A percentile compares a stretch with the other conserved stretches of the same genome.
These are phyloP conservation scores for Ophthalmolycus amberensis DNA, from an alignment of 2,113 vertebrate genomes.

Conservation along the genomic window DNA sequence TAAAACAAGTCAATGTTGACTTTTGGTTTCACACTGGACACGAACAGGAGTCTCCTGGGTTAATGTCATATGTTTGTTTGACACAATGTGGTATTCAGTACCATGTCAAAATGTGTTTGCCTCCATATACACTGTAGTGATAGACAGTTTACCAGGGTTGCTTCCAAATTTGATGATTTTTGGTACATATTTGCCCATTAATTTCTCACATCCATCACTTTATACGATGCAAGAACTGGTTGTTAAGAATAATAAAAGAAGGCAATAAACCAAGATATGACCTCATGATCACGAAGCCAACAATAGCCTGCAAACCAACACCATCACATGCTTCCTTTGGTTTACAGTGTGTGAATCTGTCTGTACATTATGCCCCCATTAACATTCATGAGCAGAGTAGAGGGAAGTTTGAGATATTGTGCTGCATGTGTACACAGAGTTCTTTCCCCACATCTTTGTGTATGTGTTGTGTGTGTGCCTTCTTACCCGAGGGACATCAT, in stretches of 20 bases:
- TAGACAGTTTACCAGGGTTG: neutral
- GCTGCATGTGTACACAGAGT: conserved; percentile 54
- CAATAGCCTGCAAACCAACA: conserved; percentile 32
- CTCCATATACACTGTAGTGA: neutral
- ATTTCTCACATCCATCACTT: neutral
- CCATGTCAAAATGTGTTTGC: no score
- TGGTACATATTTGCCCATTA: neutral
- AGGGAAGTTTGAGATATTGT: conserved; percentile 70
- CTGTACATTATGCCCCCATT: conserved; percentile 54
- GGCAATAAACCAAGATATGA: neutral
- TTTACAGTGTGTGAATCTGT: conserved; percentile 39
- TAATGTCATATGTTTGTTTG: no score
- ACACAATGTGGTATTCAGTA: no score
- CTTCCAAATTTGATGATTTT: neutral
- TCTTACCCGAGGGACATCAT: conserved; percentile 77
- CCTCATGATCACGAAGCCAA: conserved; percentile 35
- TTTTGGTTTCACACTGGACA: no score
- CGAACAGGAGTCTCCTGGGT: no score
- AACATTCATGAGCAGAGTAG: conserved; percentile 67
- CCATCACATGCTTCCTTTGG: neutral
- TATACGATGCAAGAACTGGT: neutral
- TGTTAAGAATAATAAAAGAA: neutral
- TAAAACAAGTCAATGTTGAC: no score
- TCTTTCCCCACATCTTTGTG: conserved; percentile 58
- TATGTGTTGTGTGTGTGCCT: conserved; percentile 40